Percentiles rank a stretch among this genome's conserved stretches.
Conservation (phyloP, 2,113 vertebrate species). For the Chlorodrepanis virens region DNA sequence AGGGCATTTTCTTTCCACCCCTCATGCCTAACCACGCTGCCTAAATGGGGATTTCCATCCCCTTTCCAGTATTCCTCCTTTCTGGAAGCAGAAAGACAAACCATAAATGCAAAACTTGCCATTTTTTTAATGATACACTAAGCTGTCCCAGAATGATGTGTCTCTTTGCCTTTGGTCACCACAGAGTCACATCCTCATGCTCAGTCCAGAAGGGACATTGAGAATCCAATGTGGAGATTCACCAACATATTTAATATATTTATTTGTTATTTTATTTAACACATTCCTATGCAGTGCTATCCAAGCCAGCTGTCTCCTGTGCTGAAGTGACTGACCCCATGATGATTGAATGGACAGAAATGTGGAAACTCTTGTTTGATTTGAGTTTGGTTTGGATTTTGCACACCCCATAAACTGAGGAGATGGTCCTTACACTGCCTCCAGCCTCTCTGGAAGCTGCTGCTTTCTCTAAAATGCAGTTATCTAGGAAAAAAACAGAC, state of each 20-base stretch:
- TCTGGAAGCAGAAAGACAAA: not conserved
- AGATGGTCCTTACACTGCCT: rapidly evolving
- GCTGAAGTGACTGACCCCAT: rapidly evolving
- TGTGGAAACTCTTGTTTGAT: not conserved
- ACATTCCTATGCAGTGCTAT: not conserved
- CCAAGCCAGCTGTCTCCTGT: not conserved
- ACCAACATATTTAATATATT: not conserved
- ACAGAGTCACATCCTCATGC: rapidly evolving
- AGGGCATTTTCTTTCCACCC: not conserved
- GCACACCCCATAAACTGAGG: not conserved
- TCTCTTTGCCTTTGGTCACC: not conserved
- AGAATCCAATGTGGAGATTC: not conserved
- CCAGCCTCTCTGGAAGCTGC: not conserved
- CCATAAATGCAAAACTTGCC: not conserved
- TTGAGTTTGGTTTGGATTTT: not conserved
- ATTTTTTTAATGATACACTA: not conserved
- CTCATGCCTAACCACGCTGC: not conserved
- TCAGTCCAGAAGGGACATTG: not conserved
- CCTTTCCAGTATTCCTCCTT: not conserved
- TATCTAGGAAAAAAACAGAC: not conserved
- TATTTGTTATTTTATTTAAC: not conserved
- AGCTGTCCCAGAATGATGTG: not conserved
- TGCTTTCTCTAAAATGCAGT: not conserved
- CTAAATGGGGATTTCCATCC: not conserved
- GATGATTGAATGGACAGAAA: not conserved